Percentiles rank a stretch among this genome's conserved stretches.
These are phyloP conservation scores for Dione vanillae DNA, from an alignment of 2,888 invertebrate species.

Conservation along the genomic window DNA sequence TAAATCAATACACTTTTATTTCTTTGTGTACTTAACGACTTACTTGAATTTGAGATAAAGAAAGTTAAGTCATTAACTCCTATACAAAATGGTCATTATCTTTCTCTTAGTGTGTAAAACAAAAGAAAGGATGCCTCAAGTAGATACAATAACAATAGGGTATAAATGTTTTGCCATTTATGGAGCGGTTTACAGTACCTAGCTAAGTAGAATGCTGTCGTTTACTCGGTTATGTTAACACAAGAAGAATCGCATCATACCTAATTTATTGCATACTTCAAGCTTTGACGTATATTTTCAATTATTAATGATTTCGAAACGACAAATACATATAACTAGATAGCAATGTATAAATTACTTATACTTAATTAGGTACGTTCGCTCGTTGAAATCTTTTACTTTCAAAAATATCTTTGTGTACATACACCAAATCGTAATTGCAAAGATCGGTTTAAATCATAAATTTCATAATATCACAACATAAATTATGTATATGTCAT, in stretches of 20 bases:
- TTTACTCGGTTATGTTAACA: conserved; percentile 60
- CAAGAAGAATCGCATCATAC: conserved; percentile 62
- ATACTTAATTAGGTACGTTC: conserved; percentile 44
- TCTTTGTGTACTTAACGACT: neutral
- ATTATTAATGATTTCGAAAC: conserved; percentile 42
- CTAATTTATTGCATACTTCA: conserved; percentile 52
- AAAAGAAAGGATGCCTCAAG: conserved; percentile 39
- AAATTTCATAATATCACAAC: conserved; percentile 47
- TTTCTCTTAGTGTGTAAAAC: conserved; percentile 30
- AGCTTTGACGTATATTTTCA: neutral
- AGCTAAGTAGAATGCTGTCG: conserved; percentile 52
- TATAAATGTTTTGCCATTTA: conserved; percentile 50
- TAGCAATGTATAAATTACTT: neutral
- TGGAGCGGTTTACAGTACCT: conserved; percentile 52
- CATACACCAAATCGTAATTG: conserved; percentile 9
- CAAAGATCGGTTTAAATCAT: conserved; percentile 44
- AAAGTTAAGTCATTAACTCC: conserved; percentile 27
- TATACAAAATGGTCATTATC: conserved; percentile 25
- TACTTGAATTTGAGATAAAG: conserved; percentile 2
- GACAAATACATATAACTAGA: conserved; percentile 44
- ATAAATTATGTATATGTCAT: conserved; percentile 44
- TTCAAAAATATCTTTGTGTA: conserved; percentile 17
- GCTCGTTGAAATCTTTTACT: conserved; percentile 74
- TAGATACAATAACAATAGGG: conserved; percentile 47
- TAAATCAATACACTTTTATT: neutral